A percentile compares a stretch with the other conserved stretches of the same genome.
Conservation (phyloP, 2,797 vertebrate genomes). For the Pempheris klunzingeri region DNA sequence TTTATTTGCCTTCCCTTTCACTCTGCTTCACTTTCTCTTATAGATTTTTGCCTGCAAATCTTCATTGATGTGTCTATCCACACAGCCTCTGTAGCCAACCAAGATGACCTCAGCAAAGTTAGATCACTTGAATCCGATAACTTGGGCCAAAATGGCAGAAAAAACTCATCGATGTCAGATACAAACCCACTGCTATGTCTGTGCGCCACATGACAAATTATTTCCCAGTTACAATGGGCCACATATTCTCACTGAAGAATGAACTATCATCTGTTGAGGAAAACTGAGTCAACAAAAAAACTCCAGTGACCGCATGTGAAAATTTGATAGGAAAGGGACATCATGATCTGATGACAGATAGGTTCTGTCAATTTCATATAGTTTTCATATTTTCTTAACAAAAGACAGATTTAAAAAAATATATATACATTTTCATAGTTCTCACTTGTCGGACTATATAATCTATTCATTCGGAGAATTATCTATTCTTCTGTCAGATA, state of each 20-base stretch:
- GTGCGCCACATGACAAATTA: conserved; percentile 16
- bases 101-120: conserved; percentile 51
- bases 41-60: conserved; percentile 54
- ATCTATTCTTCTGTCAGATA: conserved; percentile 52
- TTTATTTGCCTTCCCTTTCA: conserved; percentile 37
- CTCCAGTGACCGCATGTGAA: not conserved
- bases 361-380: not conserved
- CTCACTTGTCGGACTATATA: not conserved
- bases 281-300: conserved; percentile 9
- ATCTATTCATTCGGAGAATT: conserved; percentile 36
- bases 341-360: not conserved
- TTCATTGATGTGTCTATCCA: conserved; percentile 56
- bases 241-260: conserved; percentile 1
- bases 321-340: not conserved
- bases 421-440: not conserved
- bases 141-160: conserved; percentile 22
- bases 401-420: not conserved
- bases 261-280: conserved; percentile 26
- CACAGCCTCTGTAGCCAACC: conserved; percentile 35
- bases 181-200: not conserved
- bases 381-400: not conserved
- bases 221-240: not conserved
- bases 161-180: conserved; percentile 10
- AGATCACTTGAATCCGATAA: conserved; percentile 43
- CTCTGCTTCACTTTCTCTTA: conserved; percentile 33